Conservation (phyloP, 64 coral and sea anemone species). For the Porites australiensis region DNA sequence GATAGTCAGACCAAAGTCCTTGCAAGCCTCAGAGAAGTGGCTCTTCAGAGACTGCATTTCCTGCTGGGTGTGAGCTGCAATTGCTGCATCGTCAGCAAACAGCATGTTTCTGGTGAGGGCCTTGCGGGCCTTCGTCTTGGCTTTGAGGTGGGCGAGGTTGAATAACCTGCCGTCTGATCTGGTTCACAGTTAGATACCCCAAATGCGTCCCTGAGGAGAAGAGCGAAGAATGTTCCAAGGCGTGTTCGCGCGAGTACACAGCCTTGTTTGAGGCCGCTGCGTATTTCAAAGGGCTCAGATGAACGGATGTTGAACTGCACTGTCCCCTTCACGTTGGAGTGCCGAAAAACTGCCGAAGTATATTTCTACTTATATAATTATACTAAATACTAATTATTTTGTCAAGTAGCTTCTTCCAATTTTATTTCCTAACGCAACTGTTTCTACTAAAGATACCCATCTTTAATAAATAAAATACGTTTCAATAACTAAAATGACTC, state of each 20-base stretch:
- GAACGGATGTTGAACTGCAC: neutral
- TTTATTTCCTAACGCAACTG: too few species aligned
- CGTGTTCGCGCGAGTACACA: neutral
- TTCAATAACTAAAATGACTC: too few species aligned
- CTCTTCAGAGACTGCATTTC: neutral
- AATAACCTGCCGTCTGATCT: neutral
- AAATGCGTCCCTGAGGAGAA: neutral
- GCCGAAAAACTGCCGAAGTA: too few species aligned
- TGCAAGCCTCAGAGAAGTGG: constrained; percentile 13
- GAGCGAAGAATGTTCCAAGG: neutral
- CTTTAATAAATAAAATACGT: too few species aligned
- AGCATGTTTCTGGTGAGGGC: constrained; percentile 7
- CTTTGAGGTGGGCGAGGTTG: constrained; percentile 3
- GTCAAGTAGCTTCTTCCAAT: too few species aligned
- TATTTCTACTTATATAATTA: too few species aligned
- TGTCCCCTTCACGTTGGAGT: constrained; percentile 2
- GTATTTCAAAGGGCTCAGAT: neutral
- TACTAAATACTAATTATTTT: too few species aligned
- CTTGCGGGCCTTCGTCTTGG: constrained; percentile 21
- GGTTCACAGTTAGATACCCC: neutral
- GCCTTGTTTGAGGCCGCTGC: neutral
- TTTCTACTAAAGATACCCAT: too few species aligned
- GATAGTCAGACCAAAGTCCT: neutral
- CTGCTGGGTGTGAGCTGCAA: neutral
- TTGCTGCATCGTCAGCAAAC: constrained; percentile 40